Percentiles rank a stretch among this genome's conserved stretches.
phyloP scores from a whole-genome alignment of 1,140 invertebrate species.

The Carposina sasakii region DNA sequence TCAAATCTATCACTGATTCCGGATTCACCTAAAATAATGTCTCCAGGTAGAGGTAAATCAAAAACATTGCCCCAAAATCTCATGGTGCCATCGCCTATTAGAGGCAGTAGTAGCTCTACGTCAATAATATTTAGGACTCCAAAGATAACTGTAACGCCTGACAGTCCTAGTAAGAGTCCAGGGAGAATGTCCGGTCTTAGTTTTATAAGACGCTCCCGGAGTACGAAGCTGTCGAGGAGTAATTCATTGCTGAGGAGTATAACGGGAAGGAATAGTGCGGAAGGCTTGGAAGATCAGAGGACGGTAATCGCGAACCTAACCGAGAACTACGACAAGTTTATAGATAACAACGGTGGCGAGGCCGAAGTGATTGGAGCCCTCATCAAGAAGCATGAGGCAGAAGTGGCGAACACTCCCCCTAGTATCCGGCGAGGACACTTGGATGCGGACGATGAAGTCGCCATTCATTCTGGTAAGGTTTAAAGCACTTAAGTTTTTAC shows the following conservation, averaged over 20 bases:
- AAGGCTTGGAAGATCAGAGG: slow-evolving; percentile 48
- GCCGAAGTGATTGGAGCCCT: slow-evolving; percentile 58
- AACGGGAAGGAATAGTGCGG: slow-evolving; percentile 57
- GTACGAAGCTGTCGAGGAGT: slow-evolving; percentile 80
- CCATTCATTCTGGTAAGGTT: slow-evolving; percentile 76
- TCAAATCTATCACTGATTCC: slow-evolving; percentile 64
- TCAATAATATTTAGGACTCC: slow-evolving; percentile 68
- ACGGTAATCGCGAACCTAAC: slow-evolving; percentile 54
- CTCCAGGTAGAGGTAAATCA: slow-evolving; percentile 71
- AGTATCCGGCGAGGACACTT: slow-evolving; percentile 71
- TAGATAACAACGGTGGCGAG: slow-evolving; percentile 57
- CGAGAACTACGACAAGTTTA: slow-evolving; percentile 61
- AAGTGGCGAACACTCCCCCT: slow-evolving; percentile 61
- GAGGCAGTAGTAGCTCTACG: slow-evolving; percentile 58
- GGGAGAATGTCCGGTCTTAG: slow-evolving; percentile 72
- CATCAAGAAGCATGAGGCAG: slow-evolving; percentile 60
- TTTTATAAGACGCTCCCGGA: slow-evolving; percentile 79
- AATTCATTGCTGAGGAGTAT: slow-evolving; percentile 74
- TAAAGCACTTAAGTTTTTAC: too few species aligned
- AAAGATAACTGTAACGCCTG: slow-evolving; percentile 58
- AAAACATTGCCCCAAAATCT: slow-evolving; percentile 75
- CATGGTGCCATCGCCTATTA: slow-evolving; percentile 53
- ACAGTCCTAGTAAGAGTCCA: slow-evolving; percentile 64
- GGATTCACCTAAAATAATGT: slow-evolving; percentile 55
- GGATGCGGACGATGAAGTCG: slow-evolving; percentile 75